Evolutionary conservation across 2,888 invertebrate species (phyloP).

Genomic region (Conomelus anceps): DNA sequence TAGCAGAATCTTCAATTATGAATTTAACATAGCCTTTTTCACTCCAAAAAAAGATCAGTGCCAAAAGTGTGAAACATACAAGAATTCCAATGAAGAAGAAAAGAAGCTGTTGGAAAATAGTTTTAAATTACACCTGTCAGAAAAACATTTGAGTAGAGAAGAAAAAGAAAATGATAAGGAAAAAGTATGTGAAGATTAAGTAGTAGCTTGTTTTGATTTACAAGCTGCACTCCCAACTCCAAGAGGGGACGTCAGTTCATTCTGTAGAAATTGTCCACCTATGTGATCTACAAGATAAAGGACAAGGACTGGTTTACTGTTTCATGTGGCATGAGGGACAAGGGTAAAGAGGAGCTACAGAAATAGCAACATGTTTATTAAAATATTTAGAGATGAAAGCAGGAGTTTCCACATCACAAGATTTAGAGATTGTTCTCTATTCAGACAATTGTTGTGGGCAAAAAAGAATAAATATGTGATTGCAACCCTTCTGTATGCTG

Average conservation of each 20-base stretch:
- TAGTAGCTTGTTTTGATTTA: conserved; percentile 23
- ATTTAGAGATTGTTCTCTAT: conserved; percentile 31
- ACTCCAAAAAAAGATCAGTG: conserved; percentile 22
- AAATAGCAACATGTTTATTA: background rate
- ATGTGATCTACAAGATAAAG: background rate
- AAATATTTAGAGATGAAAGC: background rate
- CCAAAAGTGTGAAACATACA: background rate
- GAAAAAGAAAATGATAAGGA: background rate
- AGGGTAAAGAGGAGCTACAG: background rate
- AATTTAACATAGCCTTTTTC: conserved; percentile 26
- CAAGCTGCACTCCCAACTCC: background rate
- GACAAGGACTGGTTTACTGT: background rate
- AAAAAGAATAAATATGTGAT: conserved; percentile 35
- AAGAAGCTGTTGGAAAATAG: background rate
- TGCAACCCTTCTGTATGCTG: conserved; percentile 29
- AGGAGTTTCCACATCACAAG: background rate
- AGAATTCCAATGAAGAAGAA: background rate
- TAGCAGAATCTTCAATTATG: conserved; percentile 20
- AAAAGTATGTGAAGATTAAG: background rate
- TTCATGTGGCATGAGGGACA: background rate
- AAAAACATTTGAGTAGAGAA: background rate
- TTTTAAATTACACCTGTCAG: background rate
- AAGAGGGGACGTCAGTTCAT: background rate
- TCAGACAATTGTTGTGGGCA: conserved; percentile 36
- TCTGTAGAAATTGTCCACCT: background rate